Evolutionary conservation across 1,140 invertebrate genomes (phyloP).

Genomic region (Panonychus citri): DNA sequence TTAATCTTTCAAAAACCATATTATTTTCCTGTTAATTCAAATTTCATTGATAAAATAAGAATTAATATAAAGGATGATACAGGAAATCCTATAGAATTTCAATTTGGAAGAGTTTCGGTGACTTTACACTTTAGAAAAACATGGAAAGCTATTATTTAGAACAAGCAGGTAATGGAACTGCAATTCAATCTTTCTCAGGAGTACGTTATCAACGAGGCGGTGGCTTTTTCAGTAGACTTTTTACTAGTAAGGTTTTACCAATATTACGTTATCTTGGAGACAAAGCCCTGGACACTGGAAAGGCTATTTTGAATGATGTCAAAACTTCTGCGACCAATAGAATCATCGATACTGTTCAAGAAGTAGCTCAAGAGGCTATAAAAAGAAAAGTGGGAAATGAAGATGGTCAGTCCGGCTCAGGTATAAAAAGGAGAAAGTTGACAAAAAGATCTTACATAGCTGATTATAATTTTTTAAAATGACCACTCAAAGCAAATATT

Average conservation of each 20-base stretch:
- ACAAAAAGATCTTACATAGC: slow-evolving; percentile 2
- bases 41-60: background rate
- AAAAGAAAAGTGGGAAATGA: background rate
- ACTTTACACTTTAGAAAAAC: background rate
- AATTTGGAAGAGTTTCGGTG: background rate
- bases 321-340: background rate
- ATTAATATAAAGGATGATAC: background rate
- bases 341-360: background rate
- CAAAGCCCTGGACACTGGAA: background rate
- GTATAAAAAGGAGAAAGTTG: background rate
- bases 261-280: background rate
- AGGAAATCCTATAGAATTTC: background rate
- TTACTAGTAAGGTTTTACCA: background rate
- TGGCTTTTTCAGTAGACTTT: background rate
- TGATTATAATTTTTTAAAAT: slow-evolving; percentile 26
- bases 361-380: background rate
- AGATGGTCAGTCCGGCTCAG: background rate
- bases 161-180: background rate
- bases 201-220: background rate
- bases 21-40: background rate
- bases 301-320: background rate
- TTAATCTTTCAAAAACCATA: background rate
- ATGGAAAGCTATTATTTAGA: background rate
- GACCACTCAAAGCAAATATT: no score
- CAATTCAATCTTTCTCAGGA: background rate